Percentiles rank a stretch among this genome's conserved stretches.
Conservation (phyloP, 2,113 vertebrate genomes). For the Bubalus kerabau region DNA sequence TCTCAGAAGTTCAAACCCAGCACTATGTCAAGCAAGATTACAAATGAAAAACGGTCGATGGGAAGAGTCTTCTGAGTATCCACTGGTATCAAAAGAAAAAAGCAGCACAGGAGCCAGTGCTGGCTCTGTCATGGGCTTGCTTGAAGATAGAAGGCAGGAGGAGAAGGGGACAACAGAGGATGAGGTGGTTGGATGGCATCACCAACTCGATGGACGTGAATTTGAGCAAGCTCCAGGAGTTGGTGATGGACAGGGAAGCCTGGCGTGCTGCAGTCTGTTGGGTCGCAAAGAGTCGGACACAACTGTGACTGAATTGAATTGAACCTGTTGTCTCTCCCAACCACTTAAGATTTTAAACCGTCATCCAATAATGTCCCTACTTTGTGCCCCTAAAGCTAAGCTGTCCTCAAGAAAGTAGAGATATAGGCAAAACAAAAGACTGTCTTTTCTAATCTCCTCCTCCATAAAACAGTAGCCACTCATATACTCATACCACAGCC, state of each 20-base stretch:
- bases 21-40: neutral
- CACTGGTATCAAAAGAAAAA: neutral
- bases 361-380: neutral
- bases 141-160: neutral
- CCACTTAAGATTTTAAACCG: neutral
- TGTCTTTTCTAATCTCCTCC: neutral
- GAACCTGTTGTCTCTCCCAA: neutral
- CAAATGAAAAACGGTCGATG: neutral
- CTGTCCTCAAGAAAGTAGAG: neutral
- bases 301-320: neutral
- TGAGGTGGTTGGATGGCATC: neutral
- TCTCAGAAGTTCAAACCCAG: neutral
- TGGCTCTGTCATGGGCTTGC: neutral
- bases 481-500: neutral
- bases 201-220: neutral
- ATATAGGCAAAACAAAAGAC: neutral
- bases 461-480: neutral
- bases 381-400: neutral
- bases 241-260: neutral
- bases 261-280: neutral
- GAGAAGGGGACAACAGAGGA: neutral
- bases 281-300: neutral
- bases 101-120: neutral
- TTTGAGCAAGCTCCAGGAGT: neutral
- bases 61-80: neutral